Conservation (phyloP, 2,113 vertebrate species). For the Albula goreensis region DNA sequence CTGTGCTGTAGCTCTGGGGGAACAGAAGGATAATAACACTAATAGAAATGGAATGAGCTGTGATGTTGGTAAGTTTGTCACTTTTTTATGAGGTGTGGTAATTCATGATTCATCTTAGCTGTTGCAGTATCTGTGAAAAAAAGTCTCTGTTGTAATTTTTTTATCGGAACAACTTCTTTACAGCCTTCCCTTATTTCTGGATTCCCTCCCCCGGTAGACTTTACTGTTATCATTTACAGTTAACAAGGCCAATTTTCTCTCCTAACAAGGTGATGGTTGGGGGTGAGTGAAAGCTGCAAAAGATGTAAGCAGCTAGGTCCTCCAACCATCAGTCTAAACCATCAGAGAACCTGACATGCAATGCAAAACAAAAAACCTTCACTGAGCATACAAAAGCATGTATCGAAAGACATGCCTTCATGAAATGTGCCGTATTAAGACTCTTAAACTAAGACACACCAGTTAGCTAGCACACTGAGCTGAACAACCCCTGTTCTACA, state of each 20-base stretch:
- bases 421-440: too few relatives aligned
- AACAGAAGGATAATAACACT: not conserved
- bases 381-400: too few relatives aligned
- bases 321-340: not conserved
- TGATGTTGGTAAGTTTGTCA: not conserved
- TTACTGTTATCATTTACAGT: not conserved
- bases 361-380: too few relatives aligned
- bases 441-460: too few relatives aligned
- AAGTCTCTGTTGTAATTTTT: not conserved
- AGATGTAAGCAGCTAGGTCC: not conserved
- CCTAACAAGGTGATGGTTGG: not conserved
- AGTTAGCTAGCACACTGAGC: too few relatives aligned
- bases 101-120: not conserved
- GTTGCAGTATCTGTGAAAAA: not conserved
- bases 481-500: too few relatives aligned
- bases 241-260: not conserved
- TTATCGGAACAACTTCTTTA: not conserved
- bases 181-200: not conserved
- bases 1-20: not conserved
- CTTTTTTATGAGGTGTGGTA: not conserved
- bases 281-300: not conserved
- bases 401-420: too few relatives aligned
- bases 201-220: not conserved
- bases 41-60: conserved; percentile 2
- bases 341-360: too few relatives aligned